Base-by-base conservation (phyloP, 2,888 invertebrate species). In the Hyppa rectilinea region DNA sequence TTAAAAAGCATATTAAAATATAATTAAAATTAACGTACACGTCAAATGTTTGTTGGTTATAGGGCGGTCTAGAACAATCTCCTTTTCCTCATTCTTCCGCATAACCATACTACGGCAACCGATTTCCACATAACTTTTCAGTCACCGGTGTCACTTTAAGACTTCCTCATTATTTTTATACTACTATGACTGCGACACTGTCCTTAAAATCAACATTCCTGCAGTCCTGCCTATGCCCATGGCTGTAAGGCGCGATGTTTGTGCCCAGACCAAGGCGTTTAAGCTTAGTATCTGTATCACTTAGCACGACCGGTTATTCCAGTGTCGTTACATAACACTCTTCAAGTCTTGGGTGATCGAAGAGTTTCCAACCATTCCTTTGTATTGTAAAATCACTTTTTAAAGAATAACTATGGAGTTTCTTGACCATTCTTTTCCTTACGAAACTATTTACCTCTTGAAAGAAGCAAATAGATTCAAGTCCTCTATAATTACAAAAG, bases 291-390 rank as follows among this genome's bases (percentile, higher is more conserved):
- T 40, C 53, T 67, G 43, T 58, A 76, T 31, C 31, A 52, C 31
- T 77, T n/a, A 38, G 4, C 0, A 4, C 3, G n/a, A 56, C 77
- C 56, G 38, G 77, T 49, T 40, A 2, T 5, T 26, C n/a, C 26
- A 50, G 67, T 50, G 10, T 1, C n/a, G 4, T 72, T 76, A 36
- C 3, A 17, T 76, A 66, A 72, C 9, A 12, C 7, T 50, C 29
- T 77, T 58, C 9, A n/a, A 58, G 56, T 52, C 29, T 34, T 7
- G 12, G 26, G 17, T 45, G 36, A 23, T 74, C 38, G 26, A 7
- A n/a, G 14, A 40, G 50, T 58, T 45, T 50, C 26, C 20, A 14
- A n/a, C 36, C 9, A 26, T 31, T 31, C 20, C 45, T 34, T n/a
- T 31, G 17, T 49, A n/a, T 40, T 34, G 34, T 29, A 29, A n/a